Percentiles rank a stretch among this genome's conserved stretches.
These are phyloP conservation scores for Selene dorsalis DNA, from an alignment of 2,797 vertebrate species.

Conservation along the genomic window DNA sequence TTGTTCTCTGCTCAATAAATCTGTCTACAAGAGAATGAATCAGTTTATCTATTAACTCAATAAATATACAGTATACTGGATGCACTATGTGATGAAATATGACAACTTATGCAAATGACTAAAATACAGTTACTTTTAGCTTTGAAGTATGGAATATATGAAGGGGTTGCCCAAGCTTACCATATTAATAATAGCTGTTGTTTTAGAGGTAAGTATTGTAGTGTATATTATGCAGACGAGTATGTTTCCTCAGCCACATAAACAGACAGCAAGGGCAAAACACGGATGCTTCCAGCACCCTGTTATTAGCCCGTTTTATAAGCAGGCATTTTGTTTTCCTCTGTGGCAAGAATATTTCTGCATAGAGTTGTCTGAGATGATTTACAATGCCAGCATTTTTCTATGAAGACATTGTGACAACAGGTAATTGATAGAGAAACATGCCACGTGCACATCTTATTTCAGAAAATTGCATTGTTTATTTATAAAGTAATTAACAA, in stretches of 20 bases:
- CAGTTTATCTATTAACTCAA: neutral
- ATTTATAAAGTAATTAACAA: constrained; percentile 75
- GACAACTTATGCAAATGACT: constrained; percentile 4
- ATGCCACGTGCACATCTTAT: neutral
- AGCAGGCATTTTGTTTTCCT: neutral
- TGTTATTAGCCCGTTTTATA: too few species aligned
- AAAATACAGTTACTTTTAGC: neutral
- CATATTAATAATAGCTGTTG: too few species aligned
- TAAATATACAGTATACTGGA: constrained; percentile 2
- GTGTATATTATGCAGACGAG: neutral
- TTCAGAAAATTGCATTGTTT: constrained; percentile 75
- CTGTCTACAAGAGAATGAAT: neutral
- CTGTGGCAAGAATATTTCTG: neutral
- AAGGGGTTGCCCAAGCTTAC: neutral
- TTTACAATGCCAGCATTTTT: neutral
- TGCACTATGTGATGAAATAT: neutral
- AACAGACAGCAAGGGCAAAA: neutral
- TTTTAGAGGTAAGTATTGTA: neutral
- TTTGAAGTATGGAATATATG: neutral
- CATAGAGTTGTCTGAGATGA: neutral
- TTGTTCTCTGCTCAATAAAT: neutral
- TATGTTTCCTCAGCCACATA: neutral
- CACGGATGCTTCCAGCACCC: neutral
- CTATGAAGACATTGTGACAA: neutral
- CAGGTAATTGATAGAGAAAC: neutral